phyloP scores from a whole-genome alignment of 2,888 invertebrate genomes.

The Hypsopygia costalis region DNA sequence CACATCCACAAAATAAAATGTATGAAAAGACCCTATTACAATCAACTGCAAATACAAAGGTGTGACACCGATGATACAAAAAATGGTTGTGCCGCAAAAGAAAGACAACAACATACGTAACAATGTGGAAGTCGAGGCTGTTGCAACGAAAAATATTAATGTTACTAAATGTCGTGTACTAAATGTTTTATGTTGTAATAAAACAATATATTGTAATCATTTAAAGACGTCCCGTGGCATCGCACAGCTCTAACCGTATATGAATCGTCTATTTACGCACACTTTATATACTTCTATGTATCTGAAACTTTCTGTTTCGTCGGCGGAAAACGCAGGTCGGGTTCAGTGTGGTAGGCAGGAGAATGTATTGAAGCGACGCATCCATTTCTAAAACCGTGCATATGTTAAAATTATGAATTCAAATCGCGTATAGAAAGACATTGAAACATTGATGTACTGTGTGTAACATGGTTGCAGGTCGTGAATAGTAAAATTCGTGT shows the following conservation, averaged over 20 bases:
- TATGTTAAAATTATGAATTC: too few species aligned
- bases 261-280: too few species aligned
- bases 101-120: conserved; percentile 12
- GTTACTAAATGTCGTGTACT: conserved; percentile 17
- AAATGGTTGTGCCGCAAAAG: neutral
- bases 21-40: too few species aligned
- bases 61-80: neutral
- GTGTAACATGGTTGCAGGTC: too few species aligned
- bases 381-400: too few species aligned
- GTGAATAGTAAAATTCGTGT: too few species aligned
- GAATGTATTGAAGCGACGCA: too few species aligned
- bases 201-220: conserved; percentile 11
- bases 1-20: too few species aligned
- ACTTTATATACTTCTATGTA: too few species aligned
- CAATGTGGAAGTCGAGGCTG: conserved; percentile 25
- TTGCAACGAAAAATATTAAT: conserved; percentile 24
- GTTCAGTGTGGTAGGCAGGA: neutral
- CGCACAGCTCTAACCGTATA: neutral
- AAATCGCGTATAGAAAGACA: too few species aligned
- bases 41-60: too few species aligned
- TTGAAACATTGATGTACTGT: too few species aligned
- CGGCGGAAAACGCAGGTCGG: neutral
- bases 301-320: neutral
- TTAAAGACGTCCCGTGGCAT: neutral
- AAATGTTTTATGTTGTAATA: conserved; percentile 11